Percentiles rank a stretch among this genome's conserved stretches.
These are phyloP conservation scores for Ceratitis capitata DNA, from an alignment of 1,140 invertebrate genomes.

Conservation along the genomic window DNA sequence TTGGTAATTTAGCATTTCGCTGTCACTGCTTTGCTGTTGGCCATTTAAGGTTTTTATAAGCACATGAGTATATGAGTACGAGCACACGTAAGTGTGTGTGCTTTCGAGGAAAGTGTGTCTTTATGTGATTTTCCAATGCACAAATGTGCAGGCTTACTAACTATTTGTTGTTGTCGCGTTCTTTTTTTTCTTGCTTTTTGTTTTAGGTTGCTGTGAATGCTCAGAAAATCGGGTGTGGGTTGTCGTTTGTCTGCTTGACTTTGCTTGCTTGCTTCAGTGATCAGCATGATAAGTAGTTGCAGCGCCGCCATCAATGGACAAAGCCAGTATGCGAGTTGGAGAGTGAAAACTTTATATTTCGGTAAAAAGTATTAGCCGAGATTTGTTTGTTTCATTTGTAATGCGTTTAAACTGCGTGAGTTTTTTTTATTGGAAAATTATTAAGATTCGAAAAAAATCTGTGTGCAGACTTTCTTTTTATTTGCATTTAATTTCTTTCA, in stretches of 20 bases:
- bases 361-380: background rate
- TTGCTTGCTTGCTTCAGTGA: background rate
- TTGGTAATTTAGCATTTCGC: conserved; percentile 28
- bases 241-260: background rate
- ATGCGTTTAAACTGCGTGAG: background rate
- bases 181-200: too few species aligned
- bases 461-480: background rate
- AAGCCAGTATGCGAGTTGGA: background rate
- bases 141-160: conserved; percentile 9
- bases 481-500: background rate
- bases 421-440: background rate
- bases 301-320: background rate
- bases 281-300: conserved; percentile 1
- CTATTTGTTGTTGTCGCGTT: too few species aligned
- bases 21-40: conserved; percentile 21
- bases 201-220: background rate
- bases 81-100: background rate
- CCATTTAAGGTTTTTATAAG: conserved; percentile 17
- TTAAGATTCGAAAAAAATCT: background rate
- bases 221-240: conserved; percentile 26
- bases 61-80: background rate
- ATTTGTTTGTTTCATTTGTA: background rate
- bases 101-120: background rate
- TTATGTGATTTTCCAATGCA: background rate
- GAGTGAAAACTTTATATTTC: background rate